Base-by-base conservation (phyloP, 2,888 invertebrate species). In the Xiphydria camelus region DNA sequence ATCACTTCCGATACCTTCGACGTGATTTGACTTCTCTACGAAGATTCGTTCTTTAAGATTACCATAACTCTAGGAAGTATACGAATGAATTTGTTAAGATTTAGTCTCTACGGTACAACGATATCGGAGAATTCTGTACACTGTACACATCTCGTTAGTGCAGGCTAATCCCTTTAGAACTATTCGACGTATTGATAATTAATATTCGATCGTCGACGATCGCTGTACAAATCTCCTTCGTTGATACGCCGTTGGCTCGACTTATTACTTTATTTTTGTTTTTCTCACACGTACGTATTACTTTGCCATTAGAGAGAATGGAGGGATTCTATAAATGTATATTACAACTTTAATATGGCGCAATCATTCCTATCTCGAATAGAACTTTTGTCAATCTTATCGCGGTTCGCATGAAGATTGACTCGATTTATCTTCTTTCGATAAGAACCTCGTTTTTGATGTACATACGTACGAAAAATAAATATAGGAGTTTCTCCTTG, bases 311-410 rank as follows among this genome's bases (percentile, higher is more conserved):
- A 54, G n/a, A n/a, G n/a, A n/a, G 35, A 57, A 54, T 59, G 53
- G 56, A 62, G 53, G 54, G 56, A 64, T 47, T 55, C 43, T 51
- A 57, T 46, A 56, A 44, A n/a, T n/a, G n/a, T n/a, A n/a, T n/a
- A n/a, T 41, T 44, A 35, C 49, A 53, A 49, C 49, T 40, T 59
- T 57, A 62, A 51, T 54, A 58, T 60, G 54, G 53, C 54, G 22
- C 35, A 42, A 18, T 36, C 26, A 18, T 32, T 44, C 36, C 22
- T 47, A 42, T 36, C 47, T 44, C 15, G 17, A 35, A 15, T 32
- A 35, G 33, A 22, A 15, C 12, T 14, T n/a, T 32, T 22, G n/a
- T 17, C n/a, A n/a, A n/a, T n/a, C n/a, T n/a, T n/a, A n/a, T n/a
- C n/a, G n/a, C n/a, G n/a, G n/a, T n/a, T n/a, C n/a, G n/a, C n/a